Base-by-base conservation (phyloP, 2,113 vertebrate genomes). In the Coryphaenoides rupestris region DNA sequence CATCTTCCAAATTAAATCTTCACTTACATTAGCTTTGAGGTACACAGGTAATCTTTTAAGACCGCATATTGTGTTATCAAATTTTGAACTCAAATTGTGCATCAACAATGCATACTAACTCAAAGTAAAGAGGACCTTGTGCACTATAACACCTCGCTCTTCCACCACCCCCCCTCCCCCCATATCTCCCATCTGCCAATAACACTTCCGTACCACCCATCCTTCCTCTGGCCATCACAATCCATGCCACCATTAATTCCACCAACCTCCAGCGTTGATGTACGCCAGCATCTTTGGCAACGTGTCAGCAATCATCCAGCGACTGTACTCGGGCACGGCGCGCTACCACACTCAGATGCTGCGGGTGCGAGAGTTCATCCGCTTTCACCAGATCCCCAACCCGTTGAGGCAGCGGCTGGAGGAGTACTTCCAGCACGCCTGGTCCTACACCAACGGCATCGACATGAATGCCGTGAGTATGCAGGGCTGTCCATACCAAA, bases 241-340 rank as follows among this genome's bases (percentile, higher is more conserved):
- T n/a, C n/a, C n/a, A n/a, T n/a, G n/a, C n/a, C n/a, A n/a, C n/a
- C n/a, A n/a, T n/a, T n/a, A n/a, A n/a, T n/a, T 21, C 45, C 19
- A 17, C 24, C 19, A n/a, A 19, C 2, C 21, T 28, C 0, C 82
- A 95, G 94, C 94, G 0, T 87, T 95, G 66, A 95, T 95, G 93
- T 95, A 95, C 0, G 93, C 93, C 89, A 95, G 94, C 33, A 95
- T 95, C 84, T 95, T 95, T 17, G 93, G 94, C 54, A 95, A 95
- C 3, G 93, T 95, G 17, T 95, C 94, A 0, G 94, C 94, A 70
- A 95, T 95, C 80, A 95, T 95, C 88, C 94, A 95, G 90, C 86
- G 94, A 4, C 82, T 95, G 15, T 95, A 95, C 85, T 95, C 93
- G 0, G 94, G 94, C 26, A 94, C 93, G 0, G 93, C 93, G 1